A percentile compares a stretch with the other conserved stretches of the same genome.
Conservation (phyloP, 1,140 invertebrate species). For the Cryptotermes secundus region DNA sequence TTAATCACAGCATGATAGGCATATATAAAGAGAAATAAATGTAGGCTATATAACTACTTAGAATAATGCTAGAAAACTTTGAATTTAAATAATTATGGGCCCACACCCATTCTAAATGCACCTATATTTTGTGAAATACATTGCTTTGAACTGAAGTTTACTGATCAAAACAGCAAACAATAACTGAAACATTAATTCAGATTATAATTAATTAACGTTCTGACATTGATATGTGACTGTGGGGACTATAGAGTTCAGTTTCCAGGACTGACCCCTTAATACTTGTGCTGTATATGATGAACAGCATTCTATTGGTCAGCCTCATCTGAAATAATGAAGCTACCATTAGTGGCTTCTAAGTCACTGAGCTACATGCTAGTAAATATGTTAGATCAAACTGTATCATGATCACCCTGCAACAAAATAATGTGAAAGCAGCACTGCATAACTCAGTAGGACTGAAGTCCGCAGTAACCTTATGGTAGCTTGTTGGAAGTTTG, state of each 20-base stretch:
- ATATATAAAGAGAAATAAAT: not conserved
- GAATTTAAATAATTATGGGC: not conserved
- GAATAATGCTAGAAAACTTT: not conserved
- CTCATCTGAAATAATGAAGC: conserved; percentile 4
- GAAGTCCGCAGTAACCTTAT: too few species aligned
- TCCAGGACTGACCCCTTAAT: not conserved
- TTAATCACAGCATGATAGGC: too few species aligned
- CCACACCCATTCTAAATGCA: not conserved
- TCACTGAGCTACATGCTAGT: not conserved
- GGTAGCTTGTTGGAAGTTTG: too few species aligned
- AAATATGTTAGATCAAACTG: not conserved
- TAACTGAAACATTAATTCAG: not conserved
- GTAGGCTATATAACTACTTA: not conserved
- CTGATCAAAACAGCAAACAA: not conserved
- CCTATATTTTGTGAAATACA: not conserved
- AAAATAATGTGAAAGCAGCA: not conserved
- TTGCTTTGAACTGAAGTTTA: not conserved
- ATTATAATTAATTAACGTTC: not conserved
- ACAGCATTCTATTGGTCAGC: not conserved
- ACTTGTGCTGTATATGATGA: conserved; percentile 5
- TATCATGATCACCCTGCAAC: not conserved
- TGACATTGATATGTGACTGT: not conserved
- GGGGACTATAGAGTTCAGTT: not conserved
- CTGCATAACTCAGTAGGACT: not conserved
- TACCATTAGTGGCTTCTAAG: not conserved